phyloP scores from a whole-genome alignment of 2,113 vertebrate species.

The Columbina picui region DNA sequence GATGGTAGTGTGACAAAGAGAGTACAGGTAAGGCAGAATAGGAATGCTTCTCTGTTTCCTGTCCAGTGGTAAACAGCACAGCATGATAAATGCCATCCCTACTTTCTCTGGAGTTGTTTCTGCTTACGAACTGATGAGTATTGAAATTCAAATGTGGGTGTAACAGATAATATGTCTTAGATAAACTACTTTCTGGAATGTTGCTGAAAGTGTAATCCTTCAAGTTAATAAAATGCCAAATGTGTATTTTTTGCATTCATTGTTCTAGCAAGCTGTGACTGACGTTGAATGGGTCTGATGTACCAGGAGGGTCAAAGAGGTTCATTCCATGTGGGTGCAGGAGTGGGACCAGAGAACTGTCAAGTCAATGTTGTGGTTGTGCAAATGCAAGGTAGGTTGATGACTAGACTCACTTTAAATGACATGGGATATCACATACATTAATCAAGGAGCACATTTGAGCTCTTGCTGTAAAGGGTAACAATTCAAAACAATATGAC shows the following conservation, averaged over 20 bases:
- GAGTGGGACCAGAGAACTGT: background rate
- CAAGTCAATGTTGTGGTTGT: accelerated
- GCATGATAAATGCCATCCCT: background rate
- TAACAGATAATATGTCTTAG: conserved; percentile 31
- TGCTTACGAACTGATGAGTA: conserved; percentile 47
- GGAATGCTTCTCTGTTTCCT: background rate
- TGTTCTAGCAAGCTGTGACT: background rate
- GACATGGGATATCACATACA: background rate
- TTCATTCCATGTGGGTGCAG: background rate
- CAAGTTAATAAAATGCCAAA: conserved; percentile 54
- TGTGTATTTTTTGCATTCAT: background rate
- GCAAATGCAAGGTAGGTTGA: background rate
- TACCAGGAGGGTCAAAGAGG: background rate
- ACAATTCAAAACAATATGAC: background rate
- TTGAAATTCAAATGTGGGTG: conserved; percentile 61
- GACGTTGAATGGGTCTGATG: background rate
- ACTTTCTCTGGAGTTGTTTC: conserved; percentile 37
- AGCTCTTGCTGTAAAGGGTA: background rate
- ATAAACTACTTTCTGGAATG: conserved; percentile 52
- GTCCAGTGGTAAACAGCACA: background rate
- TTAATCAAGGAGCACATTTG: background rate
- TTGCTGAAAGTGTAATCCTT: conserved; percentile 62
- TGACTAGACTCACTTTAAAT: background rate
- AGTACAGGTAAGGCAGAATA: background rate
- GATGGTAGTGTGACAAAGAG: background rate